These are phyloP conservation scores for Cairina moschata DNA, from an alignment of 2,113 vertebrate species.

Conservation along the genomic window DNA sequence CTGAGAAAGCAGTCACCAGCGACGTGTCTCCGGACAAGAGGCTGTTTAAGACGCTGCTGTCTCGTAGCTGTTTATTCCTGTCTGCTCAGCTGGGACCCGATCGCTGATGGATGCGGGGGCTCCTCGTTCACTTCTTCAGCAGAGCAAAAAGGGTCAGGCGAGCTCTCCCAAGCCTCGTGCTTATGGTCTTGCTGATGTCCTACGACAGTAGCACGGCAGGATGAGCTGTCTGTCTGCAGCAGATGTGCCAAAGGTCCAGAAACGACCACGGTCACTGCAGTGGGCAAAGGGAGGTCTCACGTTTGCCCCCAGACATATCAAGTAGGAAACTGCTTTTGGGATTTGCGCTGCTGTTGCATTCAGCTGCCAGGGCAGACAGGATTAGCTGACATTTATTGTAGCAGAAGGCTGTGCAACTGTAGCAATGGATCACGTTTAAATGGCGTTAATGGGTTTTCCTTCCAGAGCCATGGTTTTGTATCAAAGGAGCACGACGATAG, in stretches of 20 bases:
- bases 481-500: not conserved
- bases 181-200: rapidly evolving
- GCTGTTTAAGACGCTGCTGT: not conserved
- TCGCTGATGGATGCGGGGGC: not conserved
- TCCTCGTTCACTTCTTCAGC: not conserved
- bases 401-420: not conserved
- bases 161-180: not conserved
- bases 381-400: not conserved
- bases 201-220: rapidly evolving
- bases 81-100: not conserved
- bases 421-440: not conserved
- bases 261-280: not conserved
- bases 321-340: not conserved
- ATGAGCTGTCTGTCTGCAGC: not conserved
- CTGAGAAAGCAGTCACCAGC: not conserved
- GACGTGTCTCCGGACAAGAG: not conserved
- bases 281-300: not conserved
- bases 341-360: not conserved
- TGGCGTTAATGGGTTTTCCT: not conserved
- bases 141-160: not conserved
- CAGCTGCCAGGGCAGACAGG: not conserved
- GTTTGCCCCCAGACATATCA: not conserved
- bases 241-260: not conserved
- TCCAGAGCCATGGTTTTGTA: not conserved
- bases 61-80: not conserved